Conservation (phyloP, 2,888 invertebrate species). For the Brenthis daphne region DNA sequence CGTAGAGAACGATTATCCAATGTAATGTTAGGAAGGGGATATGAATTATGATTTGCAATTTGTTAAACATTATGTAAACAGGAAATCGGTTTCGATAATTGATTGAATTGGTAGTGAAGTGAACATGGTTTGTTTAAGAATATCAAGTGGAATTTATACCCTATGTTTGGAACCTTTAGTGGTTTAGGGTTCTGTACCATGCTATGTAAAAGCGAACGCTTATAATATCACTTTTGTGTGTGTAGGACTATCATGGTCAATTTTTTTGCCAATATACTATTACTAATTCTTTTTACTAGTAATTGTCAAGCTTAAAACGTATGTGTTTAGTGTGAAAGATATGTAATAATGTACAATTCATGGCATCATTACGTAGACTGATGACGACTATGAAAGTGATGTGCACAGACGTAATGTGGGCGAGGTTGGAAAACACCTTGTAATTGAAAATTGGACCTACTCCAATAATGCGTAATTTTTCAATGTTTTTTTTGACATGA, state of each 20-base stretch:
- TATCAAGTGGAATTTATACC: slow-evolving; percentile 5
- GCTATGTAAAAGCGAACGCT: no score
- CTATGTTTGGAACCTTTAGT: no score
- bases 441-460: slow-evolving; percentile 29
- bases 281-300: no score
- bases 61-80: slow-evolving; percentile 28
- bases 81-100: slow-evolving; percentile 28
- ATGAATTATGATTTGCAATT: slow-evolving; percentile 29
- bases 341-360: background rate
- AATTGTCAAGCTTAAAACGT: background rate
- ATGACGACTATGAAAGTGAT: slow-evolving; percentile 11
- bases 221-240: no score
- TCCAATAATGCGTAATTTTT: slow-evolving; percentile 30
- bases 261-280: no score
- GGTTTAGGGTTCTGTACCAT: no score
- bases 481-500: background rate
- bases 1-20: slow-evolving; percentile 28
- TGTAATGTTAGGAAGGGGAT: slow-evolving; percentile 29
- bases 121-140: background rate
- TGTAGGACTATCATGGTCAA: no score
- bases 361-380: background rate
- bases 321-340: background rate
- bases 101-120: slow-evolving; percentile 13
- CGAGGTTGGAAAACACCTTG: slow-evolving; percentile 35
- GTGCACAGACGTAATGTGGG: slow-evolving; percentile 27